Evolutionary conservation across 2,113 vertebrate genomes (phyloP), one percentile per base, ranked within the genome.

Genomic region (Jacana jacana): DNA sequence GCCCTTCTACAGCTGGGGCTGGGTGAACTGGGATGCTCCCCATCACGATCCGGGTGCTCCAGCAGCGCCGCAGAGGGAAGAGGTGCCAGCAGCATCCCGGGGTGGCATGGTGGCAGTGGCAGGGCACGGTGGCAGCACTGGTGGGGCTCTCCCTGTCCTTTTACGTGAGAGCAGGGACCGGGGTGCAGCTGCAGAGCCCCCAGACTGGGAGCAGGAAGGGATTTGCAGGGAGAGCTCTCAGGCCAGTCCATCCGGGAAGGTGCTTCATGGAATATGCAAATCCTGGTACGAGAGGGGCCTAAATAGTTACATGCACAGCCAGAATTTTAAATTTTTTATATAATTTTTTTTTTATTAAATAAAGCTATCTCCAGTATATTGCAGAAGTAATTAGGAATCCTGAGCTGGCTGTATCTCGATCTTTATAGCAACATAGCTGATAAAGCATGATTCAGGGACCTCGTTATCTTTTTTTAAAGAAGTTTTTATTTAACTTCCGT

Each of bases 401-500:
- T 93, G 92, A 93, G 96, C 93, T 83, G 81, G 93, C 92, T 91
- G 68, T 35, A 95, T 93, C 95, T 91, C 65, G 84, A 88, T 97
- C 91, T 71, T 89, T 66, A 94, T 91, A 89, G 94, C 95, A 92
- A 58, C 63, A 78, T 64, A 64, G 85, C 91, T 94, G 96, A 91
- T 79, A 77, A 87, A 87, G 94, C 92, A 85, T 95, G 91, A 94
- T 87, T 97, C 92, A 93, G 96, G 96, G 95, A 95, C 95, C 97
- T 97, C 78, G 87, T 95, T 93, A 95, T 88, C 96, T 96, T 92
- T 97, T 97, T 97, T 97, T 97, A 91, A 83, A 96, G 89, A 93
- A 96, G 96, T 97, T 97, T 97, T 97, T 97, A 97, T 97, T 95
- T 95, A 97, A 97, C 95, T 97, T 97, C 95, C 88, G 76, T 76